phyloP scores from a whole-genome alignment of 2,797 vertebrate species.

The Fundulus diaphanus region DNA sequence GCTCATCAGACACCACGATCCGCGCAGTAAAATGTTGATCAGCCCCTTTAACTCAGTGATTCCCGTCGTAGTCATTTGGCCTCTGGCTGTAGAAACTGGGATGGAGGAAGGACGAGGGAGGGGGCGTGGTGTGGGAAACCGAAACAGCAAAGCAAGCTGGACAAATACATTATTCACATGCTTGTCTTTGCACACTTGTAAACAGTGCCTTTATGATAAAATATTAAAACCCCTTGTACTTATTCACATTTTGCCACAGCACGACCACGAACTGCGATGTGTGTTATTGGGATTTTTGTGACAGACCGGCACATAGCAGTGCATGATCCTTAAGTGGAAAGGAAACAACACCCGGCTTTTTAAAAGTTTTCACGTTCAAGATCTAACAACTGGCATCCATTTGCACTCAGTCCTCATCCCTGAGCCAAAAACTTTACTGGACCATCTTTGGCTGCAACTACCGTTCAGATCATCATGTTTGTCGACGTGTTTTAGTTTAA shows the following conservation, averaged over 20 bases:
- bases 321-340: neutral
- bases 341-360: neutral
- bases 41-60: conserved; percentile 45
- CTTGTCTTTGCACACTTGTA: neutral
- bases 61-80: conserved; percentile 60
- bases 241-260: neutral
- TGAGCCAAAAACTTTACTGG: neutral
- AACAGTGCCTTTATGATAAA: neutral
- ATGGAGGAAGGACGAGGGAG: neutral
- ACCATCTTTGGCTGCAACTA: neutral
- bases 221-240: neutral
- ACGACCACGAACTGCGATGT: neutral
- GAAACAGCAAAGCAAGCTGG: conserved; percentile 13
- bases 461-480: too few relatives aligned
- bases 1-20: conserved; percentile 39
- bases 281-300: neutral
- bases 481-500: too few relatives aligned
- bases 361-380: neutral
- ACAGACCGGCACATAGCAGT: neutral
- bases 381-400: neutral
- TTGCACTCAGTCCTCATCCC: neutral
- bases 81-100: conserved; percentile 28
- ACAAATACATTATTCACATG: neutral
- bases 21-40: conserved; percentile 45
- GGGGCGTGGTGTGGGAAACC: neutral